Evolutionary conservation across 2,888 invertebrate species (phyloP), one percentile per base, ranked within the genome.

Genomic region (Liposcelis brunnea): DNA sequence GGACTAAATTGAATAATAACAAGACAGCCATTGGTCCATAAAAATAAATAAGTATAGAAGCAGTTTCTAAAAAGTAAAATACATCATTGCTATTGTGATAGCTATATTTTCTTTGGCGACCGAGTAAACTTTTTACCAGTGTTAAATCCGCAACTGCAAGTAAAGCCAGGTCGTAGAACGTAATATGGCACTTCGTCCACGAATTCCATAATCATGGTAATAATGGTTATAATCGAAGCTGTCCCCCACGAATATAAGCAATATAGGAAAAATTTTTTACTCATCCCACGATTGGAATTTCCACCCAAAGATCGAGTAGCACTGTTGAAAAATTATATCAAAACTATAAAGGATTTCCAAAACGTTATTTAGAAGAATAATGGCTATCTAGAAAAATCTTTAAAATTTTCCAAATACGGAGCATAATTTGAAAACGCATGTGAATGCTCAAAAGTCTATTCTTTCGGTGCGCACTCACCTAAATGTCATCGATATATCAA

Each of bases 401-500:
- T n/a, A n/a, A n/a, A n/a, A n/a, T n/a, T n/a, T n/a, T n/a, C n/a
- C n/a, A n/a, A n/a, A n/a, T n/a, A n/a, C n/a, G n/a, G n/a, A n/a
- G n/a, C n/a, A n/a, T n/a, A n/a, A n/a, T n/a, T n/a, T n/a, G n/a
- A n/a, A n/a, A n/a, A n/a, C n/a, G n/a, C n/a, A n/a, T n/a, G n/a
- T n/a, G n/a, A n/a, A n/a, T n/a, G n/a, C n/a, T n/a, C n/a, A n/a
- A n/a, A n/a, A n/a, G n/a, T n/a, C n/a, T n/a, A n/a, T n/a, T n/a
- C n/a, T n/a, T n/a, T n/a, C n/a, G n/a, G n/a, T n/a, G n/a, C n/a
- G n/a, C n/a, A n/a, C n/a, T 48, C 31, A 48, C 48, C 46, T 42
- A 34, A 48, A 48, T 15, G 48, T 43, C 45, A 36, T 35, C 19
- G 46, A 48, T 18, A 48, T 48, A 32, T 48, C 46, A 10, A 48